Evolutionary conservation across 2,888 invertebrate genomes (phyloP).

Genomic region (Spodoptera littoralis): DNA sequence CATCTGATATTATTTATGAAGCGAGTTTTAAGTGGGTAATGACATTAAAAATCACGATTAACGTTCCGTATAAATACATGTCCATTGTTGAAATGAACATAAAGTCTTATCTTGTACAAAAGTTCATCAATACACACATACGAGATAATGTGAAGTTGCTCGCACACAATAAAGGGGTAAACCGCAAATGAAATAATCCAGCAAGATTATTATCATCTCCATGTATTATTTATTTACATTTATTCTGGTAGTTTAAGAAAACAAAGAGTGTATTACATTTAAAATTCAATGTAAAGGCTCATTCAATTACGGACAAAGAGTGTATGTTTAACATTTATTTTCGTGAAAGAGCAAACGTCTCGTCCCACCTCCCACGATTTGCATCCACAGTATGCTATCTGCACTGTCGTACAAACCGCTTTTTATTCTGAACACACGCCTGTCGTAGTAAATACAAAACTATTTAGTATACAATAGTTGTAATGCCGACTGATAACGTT

Average conservation of each 20-base stretch:
- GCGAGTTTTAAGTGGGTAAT: slow-evolving; percentile 62
- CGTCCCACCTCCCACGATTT: slow-evolving; percentile 70
- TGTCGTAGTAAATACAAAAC: slow-evolving; percentile 51
- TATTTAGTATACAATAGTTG: slow-evolving; percentile 44
- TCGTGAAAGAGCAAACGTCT: slow-evolving; percentile 63
- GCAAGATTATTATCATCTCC: slow-evolving; percentile 59
- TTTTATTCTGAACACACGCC: slow-evolving; percentile 60
- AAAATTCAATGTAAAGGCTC: slow-evolving; percentile 78
- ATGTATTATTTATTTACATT: slow-evolving; percentile 63
- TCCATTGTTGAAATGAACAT: slow-evolving; percentile 56
- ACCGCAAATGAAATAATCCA: slow-evolving; percentile 60
- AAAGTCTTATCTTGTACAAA: slow-evolving; percentile 56
- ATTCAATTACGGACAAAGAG: slow-evolving; percentile 75
- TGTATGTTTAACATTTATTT: slow-evolving; percentile 75
- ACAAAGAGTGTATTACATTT: slow-evolving; percentile 78
- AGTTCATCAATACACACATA: slow-evolving; percentile 46
- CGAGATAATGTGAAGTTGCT: slow-evolving; percentile 14
- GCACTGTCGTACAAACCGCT: slow-evolving; percentile 56
- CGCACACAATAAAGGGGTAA: slow-evolving; percentile 32
- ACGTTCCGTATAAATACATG: slow-evolving; percentile 62
- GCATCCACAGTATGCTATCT: slow-evolving; percentile 60
- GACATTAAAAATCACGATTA: slow-evolving; percentile 62
- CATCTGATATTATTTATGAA: slow-evolving; percentile 62
- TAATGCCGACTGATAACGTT: slow-evolving; percentile 40
- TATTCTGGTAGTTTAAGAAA: slow-evolving; percentile 66